These are phyloP conservation scores for Luperina testacea DNA, from an alignment of 2,888 invertebrate species.

Conservation along the genomic window DNA sequence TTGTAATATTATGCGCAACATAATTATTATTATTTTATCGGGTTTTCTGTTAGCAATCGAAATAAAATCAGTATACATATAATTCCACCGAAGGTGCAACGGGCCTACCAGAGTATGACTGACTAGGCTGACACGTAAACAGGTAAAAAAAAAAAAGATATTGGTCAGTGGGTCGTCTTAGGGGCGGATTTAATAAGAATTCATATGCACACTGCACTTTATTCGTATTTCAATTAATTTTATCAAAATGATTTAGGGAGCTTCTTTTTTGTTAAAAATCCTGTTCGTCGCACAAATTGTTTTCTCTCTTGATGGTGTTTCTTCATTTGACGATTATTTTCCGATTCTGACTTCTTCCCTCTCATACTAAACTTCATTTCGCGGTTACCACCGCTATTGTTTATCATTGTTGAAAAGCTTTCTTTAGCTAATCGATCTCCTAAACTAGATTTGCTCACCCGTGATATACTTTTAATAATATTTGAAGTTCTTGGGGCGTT, in stretches of 20 bases:
- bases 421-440: slow-evolving; percentile 93
- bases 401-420: slow-evolving; percentile 85
- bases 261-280: slow-evolving; percentile 83
- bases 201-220: slow-evolving; percentile 24
- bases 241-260: slow-evolving; percentile 72
- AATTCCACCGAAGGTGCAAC: neutral
- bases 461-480: slow-evolving; percentile 86
- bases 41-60: neutral
- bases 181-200: neutral
- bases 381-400: slow-evolving; percentile 92
- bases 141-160: slow-evolving; percentile 12
- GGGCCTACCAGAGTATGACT: neutral
- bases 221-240: slow-evolving; percentile 44
- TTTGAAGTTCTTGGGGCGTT: slow-evolving; percentile 89
- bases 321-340: slow-evolving; percentile 90
- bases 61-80: neutral
- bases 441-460: slow-evolving; percentile 91
- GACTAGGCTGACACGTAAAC: neutral
- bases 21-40: neutral
- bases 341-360: slow-evolving; percentile 88
- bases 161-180: no score
- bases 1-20: neutral
- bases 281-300: slow-evolving; percentile 89
- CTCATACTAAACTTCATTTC: slow-evolving; percentile 94
- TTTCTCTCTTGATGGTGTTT: slow-evolving; percentile 93